Conservation (phyloP, 1,140 invertebrate genomes). For the Drosophila sechellia region DNA sequence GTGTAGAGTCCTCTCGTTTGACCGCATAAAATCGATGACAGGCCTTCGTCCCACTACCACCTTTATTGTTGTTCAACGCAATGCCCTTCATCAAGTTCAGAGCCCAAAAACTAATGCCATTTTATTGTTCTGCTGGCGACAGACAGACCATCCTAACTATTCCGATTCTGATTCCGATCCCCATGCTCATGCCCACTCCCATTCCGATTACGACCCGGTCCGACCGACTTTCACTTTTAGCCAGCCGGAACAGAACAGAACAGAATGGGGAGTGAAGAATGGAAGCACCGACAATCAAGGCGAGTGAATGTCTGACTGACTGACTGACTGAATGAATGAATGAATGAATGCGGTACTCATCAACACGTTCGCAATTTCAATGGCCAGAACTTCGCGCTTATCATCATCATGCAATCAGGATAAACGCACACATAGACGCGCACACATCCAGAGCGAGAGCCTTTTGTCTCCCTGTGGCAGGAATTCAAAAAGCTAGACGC, state of each 20-base stretch:
- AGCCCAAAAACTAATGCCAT: constrained; percentile 80
- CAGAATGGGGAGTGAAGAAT: constrained; percentile 9
- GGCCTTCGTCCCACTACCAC: constrained; percentile 27
- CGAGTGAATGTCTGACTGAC: constrained; percentile 49
- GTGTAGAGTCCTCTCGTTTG: constrained; percentile 47
- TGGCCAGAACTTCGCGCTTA: constrained; percentile 81
- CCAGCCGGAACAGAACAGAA: constrained; percentile 33
- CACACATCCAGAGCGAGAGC: constrained; percentile 39
- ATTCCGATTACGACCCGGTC: constrained; percentile 30
- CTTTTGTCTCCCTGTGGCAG: constrained; percentile 75
- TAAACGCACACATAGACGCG: constrained; percentile 44
- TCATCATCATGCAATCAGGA: constrained; percentile 76
- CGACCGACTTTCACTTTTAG: constrained; percentile 66
- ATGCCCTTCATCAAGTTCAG: constrained; percentile 65
- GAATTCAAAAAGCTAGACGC: constrained; percentile 76
- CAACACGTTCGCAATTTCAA: constrained; percentile 79
- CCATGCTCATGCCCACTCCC: constrained; percentile 27
- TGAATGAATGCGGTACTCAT: constrained; percentile 63
- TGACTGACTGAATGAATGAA: constrained; percentile 13
- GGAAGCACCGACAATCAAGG: constrained; percentile 42
- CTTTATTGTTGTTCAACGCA: constrained; percentile 68
- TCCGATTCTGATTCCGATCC: constrained; percentile 1
- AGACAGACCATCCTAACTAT: constrained; percentile 27
- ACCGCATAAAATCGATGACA: constrained; percentile 78
- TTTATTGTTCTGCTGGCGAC: constrained; percentile 67